Percentiles rank a stretch among this genome's conserved stretches.
Evolutionary conservation across 2,888 invertebrate genomes (phyloP).

Genomic region (Scaptomyza reducta): DNA sequence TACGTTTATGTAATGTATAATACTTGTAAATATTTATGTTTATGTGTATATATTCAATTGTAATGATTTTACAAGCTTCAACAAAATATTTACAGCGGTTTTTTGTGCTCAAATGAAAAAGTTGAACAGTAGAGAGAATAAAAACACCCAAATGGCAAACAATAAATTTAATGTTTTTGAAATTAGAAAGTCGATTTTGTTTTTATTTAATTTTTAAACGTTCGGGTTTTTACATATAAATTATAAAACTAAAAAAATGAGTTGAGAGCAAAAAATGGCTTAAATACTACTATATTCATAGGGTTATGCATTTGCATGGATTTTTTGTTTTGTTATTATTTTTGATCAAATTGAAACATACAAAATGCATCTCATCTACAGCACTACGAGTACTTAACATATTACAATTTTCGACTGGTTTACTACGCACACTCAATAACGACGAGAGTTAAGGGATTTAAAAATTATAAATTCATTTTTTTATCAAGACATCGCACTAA

Average conservation of each 20-base stretch:
- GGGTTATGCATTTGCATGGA: constrained; percentile 47
- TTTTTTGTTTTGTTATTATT: constrained; percentile 18
- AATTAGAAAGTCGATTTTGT: constrained; percentile 65
- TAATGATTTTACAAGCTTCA: constrained; percentile 43
- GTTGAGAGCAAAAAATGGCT: constrained; percentile 70
- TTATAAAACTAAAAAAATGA: constrained; percentile 66
- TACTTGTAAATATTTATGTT: constrained; percentile 16
- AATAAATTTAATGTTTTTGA: constrained; percentile 21
- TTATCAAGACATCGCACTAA: constrained; percentile 8
- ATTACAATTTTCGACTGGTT: constrained; percentile 28
- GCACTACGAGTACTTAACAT: constrained; percentile 38
- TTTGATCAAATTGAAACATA: constrained; percentile 36
- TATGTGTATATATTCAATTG: constrained; percentile 18
- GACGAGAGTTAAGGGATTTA: constrained; percentile 19
- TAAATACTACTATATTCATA: constrained; percentile 60
- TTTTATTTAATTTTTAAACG: constrained; percentile 61
- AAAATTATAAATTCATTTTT: constrained; percentile 46
- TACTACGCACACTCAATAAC: constrained; percentile 46
- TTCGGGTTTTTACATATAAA: constrained; percentile 66
- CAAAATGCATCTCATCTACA: constrained; percentile 41
- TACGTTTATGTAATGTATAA: constrained; percentile 13
- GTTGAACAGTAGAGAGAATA: not conserved
- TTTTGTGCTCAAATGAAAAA: constrained; percentile 16
- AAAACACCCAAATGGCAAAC: constrained; percentile 2
- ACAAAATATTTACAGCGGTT: constrained; percentile 71